Evolutionary conservation across 2,113 vertebrate genomes (phyloP), one percentile per base, ranked within the genome.

Genomic region (Panthera tigris): DNA sequence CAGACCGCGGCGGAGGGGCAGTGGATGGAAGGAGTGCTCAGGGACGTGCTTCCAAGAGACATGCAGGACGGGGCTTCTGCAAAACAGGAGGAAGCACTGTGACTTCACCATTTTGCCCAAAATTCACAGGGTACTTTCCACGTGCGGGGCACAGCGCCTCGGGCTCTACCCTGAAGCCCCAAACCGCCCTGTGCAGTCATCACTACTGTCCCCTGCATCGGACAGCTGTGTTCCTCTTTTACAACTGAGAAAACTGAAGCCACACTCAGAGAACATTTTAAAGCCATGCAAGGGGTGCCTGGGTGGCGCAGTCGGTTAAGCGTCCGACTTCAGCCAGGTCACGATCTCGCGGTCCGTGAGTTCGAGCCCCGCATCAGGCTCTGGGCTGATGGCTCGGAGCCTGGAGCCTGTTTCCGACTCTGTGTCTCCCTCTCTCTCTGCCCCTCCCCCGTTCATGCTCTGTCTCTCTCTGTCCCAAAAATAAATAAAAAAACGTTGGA

Each of bases 1-100:
- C 99, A 99, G 96, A 99, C 99, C 0, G 99, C 99, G 0, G 99
- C 99, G 0, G 99, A 99, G 11, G 99, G 99, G 92, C 99, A 99
- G 97, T 99, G 99, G 14, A 99, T 97, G 3, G 99, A 71, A 1
- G 99, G 98, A 97, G 97, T 94, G 0, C 98, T 98, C 98, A 98
- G 71, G 0, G 98, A 97, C 57, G 98, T 93, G 97, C 98, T 98
- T 93, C 98, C 98, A 29, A 98, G 1, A 48, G 98, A 79, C 27
- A 98, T 68, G 0, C 98, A 98, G 68, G 99, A 95, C 0, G 98
- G 76, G 2, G 98, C 97, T 86, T 99, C 99, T 99, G 98, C 68
- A 97, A 91, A 79, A 92, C 27, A 85, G 27, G 45, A 82, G 33
- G 69, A 27, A 66, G 39, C 74, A 15, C 1, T 55, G 41, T 94